These are phyloP conservation scores for Mormyrus iriodes DNA, from an alignment of 2,113 vertebrate genomes.

Conservation along the genomic window DNA sequence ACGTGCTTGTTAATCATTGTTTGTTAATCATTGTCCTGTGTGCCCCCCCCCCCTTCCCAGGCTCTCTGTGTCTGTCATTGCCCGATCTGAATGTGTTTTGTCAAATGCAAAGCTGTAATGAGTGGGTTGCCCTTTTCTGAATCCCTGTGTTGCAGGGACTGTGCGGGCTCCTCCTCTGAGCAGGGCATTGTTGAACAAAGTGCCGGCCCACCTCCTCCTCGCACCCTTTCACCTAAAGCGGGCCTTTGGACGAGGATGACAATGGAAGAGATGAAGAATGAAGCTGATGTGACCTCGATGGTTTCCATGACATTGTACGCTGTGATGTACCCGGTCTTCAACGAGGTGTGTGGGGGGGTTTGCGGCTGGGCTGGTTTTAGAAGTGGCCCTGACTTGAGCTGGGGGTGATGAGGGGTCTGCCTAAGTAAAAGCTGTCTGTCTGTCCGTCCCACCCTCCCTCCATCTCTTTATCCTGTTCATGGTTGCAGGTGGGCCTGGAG, in stretches of 20 bases:
- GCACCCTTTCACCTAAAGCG: slow-evolving; percentile 65
- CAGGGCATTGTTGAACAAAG: slow-evolving; percentile 63
- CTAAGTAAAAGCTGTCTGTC: not conserved
- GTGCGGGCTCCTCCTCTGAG: not conserved
- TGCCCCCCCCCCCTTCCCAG: not conserved
- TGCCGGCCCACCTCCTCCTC: slow-evolving; percentile 59
- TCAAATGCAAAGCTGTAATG: not conserved
- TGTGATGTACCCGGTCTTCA: slow-evolving; percentile 94
- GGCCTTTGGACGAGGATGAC: slow-evolving; percentile 89
- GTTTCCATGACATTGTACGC: slow-evolving; percentile 88
- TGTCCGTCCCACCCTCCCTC: not conserved
- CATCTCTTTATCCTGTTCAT: not conserved
- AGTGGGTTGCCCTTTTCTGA: not conserved
- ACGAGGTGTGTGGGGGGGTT: slow-evolving; percentile 67
- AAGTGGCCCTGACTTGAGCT: not conserved
- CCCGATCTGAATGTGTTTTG: not conserved
- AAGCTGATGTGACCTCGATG: slow-evolving; percentile 81
- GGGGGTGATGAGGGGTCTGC: not conserved
- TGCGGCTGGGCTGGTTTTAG: not conserved
- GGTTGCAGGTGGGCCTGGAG: not conserved
- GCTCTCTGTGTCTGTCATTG: not conserved
- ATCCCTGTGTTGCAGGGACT: not conserved
- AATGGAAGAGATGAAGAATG: slow-evolving; percentile 97
- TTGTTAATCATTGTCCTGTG: not conserved
- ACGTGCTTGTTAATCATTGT: not conserved